Conservation (phyloP, 2,797 vertebrate genomes). For the Aythya fuligula region DNA sequence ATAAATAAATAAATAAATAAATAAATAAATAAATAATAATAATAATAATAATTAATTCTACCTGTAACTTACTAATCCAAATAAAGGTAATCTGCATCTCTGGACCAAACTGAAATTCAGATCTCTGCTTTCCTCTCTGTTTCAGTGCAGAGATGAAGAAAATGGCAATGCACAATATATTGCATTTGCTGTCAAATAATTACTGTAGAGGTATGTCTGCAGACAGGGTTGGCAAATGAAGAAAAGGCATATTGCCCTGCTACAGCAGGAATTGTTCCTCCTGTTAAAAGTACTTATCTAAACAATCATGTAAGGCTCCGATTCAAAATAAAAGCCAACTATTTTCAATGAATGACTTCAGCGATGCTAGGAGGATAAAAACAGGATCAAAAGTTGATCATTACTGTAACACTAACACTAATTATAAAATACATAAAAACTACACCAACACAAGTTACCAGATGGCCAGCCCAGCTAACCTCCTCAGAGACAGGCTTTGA, state of each 20-base stretch:
- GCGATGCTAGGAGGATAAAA: not conserved
- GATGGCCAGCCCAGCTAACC: not conserved
- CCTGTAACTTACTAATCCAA: not conserved
- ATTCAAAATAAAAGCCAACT: not conserved
- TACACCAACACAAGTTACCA: not conserved
- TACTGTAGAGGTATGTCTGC: not conserved
- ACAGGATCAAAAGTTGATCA: not conserved
- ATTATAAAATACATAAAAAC: not conserved
- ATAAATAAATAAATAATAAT: no score
- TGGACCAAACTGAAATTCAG: not conserved
- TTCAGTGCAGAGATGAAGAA: not conserved
- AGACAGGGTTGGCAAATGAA: not conserved
- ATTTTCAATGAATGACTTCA: not conserved
- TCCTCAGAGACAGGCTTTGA: not conserved
- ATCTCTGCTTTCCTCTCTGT: not conserved
- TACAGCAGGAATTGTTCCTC: not conserved
- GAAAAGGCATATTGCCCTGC: not conserved
- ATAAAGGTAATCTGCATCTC: not conserved
- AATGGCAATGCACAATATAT: not conserved
- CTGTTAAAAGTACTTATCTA: not conserved
- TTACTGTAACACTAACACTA: not conserved
- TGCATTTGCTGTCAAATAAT: not conserved
- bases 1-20: no score
- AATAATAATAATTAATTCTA: no score
- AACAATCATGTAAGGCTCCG: not conserved